Percentiles rank a stretch among this genome's conserved stretches.
Conservation (phyloP, 2,113 vertebrate genomes). For the Misgurnus anguillicaudatus region DNA sequence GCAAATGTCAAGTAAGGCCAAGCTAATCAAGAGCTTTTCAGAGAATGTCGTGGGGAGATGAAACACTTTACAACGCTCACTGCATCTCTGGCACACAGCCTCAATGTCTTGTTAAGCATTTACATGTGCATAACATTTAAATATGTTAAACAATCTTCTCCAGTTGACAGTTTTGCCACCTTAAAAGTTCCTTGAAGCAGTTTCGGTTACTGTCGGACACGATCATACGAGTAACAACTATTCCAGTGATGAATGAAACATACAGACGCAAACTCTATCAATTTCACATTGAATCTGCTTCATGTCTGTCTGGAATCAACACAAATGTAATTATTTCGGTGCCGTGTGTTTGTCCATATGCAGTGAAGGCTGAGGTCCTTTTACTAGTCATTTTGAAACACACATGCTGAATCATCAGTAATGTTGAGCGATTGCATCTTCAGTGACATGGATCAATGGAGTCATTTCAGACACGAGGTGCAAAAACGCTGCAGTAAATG, state of each 20-base stretch:
- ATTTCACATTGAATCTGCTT: neutral
- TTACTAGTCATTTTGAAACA: neutral
- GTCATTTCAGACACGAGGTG: slow-evolving; percentile 39
- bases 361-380: neutral
- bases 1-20: neutral
- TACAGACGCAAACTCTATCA: neutral
- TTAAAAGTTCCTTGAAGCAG: neutral
- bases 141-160: neutral
- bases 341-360: neutral
- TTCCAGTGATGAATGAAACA: neutral
- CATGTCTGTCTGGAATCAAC: neutral
- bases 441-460: slow-evolving; percentile 34
- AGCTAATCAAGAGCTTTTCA: neutral
- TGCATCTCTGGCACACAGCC: neutral
- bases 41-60: slow-evolving; percentile 11
- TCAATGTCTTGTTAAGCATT: slow-evolving; percentile 17
- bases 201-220: neutral
- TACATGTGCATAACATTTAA: slow-evolving; percentile 15
- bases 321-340: neutral
- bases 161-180: neutral
- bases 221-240: neutral
- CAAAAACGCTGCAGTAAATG: slow-evolving; percentile 9
- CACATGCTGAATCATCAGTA: slow-evolving; percentile 20
- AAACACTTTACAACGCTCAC: neutral
- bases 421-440: slow-evolving; percentile 22